Evolutionary conservation across 92 coral and sea anemone species (phyloP).

Genomic region (Phymanthus crucifer): DNA sequence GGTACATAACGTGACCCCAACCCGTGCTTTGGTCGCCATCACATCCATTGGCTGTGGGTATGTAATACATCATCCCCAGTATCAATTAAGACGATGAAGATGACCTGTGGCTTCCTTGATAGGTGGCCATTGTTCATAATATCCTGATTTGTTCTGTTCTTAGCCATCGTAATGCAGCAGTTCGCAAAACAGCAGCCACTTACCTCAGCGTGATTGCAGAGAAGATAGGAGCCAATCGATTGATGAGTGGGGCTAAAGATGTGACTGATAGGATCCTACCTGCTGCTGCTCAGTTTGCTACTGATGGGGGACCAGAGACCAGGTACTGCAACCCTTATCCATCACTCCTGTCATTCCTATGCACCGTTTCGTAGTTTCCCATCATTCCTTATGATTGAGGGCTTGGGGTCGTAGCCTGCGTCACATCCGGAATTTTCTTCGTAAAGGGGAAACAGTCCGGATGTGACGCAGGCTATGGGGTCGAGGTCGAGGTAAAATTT

Average conservation of each 20-base stretch:
- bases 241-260: slow-evolving; percentile 93
- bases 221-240: slow-evolving; percentile 89
- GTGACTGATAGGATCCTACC: slow-evolving; percentile 87
- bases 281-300: slow-evolving; percentile 86
- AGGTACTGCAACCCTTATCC: slow-evolving; percentile 48
- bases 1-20: slow-evolving; percentile 70
- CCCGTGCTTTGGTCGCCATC: slow-evolving; percentile 78
- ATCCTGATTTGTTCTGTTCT: background rate
- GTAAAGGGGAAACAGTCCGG: too few species aligned
- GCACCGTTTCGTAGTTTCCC: too few species aligned
- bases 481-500: too few species aligned
- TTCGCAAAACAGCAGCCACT: slow-evolving; percentile 93
- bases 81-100: too few species aligned
- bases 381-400: too few species aligned
- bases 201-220: slow-evolving; percentile 89
- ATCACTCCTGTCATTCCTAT: background rate
- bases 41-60: slow-evolving; percentile 86
- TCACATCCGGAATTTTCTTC: too few species aligned
- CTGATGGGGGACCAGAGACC: slow-evolving; percentile 91
- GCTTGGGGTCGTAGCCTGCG: too few species aligned
- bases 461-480: too few species aligned
- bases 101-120: too few species aligned
- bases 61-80: slow-evolving; percentile 7
- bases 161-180: slow-evolving; percentile 87
- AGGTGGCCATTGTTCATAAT: too few species aligned